phyloP scores from a whole-genome alignment of 2,888 invertebrate species.

The Acanthopleura granulata region DNA sequence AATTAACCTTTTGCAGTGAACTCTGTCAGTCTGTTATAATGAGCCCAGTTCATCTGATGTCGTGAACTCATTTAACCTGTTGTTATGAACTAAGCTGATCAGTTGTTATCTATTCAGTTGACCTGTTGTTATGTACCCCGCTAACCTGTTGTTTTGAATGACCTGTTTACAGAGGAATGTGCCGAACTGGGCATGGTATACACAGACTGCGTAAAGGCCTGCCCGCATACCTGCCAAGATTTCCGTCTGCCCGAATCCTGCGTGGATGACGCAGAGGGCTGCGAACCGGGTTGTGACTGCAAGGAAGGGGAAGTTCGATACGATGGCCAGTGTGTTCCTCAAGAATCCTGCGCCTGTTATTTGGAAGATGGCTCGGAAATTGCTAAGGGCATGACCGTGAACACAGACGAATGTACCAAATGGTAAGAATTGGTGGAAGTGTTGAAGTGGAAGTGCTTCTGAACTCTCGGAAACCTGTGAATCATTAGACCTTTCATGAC shows the following conservation, averaged over 20 bases:
- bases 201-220: neutral
- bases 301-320: slow-evolving; percentile 10
- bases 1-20: too few species aligned
- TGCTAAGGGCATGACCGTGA: neutral
- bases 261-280: neutral
- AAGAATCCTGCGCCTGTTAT: neutral
- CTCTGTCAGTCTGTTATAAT: too few species aligned
- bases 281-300: slow-evolving; percentile 1
- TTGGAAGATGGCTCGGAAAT: neutral
- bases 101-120: too few species aligned
- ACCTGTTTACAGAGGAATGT: neutral
- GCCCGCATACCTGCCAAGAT: slow-evolving; percentile 2
- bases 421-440: neutral
- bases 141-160: too few species aligned
- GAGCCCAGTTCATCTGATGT: too few species aligned
- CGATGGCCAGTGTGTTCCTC: neutral
- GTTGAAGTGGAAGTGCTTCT: too few species aligned
- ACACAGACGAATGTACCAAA: neutral
- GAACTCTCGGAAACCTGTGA: too few species aligned
- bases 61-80: too few species aligned
- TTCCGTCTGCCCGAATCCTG: neutral
- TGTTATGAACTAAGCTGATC: too few species aligned
- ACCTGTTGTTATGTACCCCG: too few species aligned
- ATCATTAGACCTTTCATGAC: too few species aligned
- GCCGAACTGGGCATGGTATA: slow-evolving; percentile 7